Base-by-base conservation (phyloP, 2,888 invertebrate species). In the Pseudeuparius sepicola region DNA sequence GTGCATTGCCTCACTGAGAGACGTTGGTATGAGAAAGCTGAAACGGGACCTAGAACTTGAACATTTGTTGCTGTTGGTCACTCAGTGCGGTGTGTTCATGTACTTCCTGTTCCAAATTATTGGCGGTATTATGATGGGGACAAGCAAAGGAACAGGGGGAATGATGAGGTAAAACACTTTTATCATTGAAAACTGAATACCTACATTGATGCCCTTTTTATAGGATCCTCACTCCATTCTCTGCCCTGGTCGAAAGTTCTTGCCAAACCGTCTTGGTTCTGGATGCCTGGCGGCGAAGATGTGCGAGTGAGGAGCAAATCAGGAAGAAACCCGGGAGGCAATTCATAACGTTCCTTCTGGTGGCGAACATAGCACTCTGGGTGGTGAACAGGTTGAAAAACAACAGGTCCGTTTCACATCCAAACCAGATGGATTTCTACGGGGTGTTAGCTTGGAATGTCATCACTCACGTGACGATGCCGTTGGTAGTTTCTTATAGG, bases 371-470 rank as follows among this genome's bases (percentile, higher is more conserved):
- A 59, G 83, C 86, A 18, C 73, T 85, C 61, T 84, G 84, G 84
- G 75, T 79, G 24, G 77, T 88, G 27, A 85, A 85, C 53, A 80
- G 85, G 0, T 65, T 88, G 13, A 83, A 86, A 52, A 77, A 85
- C 59, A 81, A 81, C 47, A 70, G 82, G 2, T 79, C 86, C 0
- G 78, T 81, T 32, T 84, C 83, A 43, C 71, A 86, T 29, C 81
- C 83, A 7, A 76, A 82, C n/a, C 86, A 87, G 54, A 66, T 85
- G 30, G 63, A 75, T 24, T 85, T 88, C 62, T 87, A 82, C 55
- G 85, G 86, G 0, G 71, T 80, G 1, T 81, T 85, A 78, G 82
- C 82, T 2, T 88, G 88, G 88, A 85, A 85, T 1, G 81, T 88
- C 47, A 85, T 88, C 50, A 84, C 82, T 0, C 86, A 88, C 56